A percentile compares a stretch with the other conserved stretches of the same genome.
phyloP scores from a whole-genome alignment of 2,113 vertebrate genomes.

The Semnopithecus entellus region DNA sequence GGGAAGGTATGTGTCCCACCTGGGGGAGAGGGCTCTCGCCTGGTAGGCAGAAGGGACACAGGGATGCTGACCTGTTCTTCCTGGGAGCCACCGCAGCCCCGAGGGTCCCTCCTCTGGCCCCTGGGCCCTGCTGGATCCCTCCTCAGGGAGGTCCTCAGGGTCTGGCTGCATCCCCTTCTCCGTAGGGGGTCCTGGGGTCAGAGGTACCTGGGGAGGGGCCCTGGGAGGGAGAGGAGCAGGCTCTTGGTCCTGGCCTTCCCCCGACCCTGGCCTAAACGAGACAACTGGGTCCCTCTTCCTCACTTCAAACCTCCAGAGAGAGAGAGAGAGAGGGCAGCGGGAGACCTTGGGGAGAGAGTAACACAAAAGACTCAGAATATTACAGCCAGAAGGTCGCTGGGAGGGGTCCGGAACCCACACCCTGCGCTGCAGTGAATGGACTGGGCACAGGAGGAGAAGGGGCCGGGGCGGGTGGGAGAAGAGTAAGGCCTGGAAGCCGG shows the following conservation, averaged over 20 bases:
- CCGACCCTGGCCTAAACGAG: fast-evolving
- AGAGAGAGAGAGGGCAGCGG: not conserved
- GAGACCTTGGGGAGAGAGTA: not conserved
- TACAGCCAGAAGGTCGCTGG: not conserved
- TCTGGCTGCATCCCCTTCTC: too few relatives aligned
- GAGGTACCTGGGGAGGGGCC: not conserved
- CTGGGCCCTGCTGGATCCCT: not conserved
- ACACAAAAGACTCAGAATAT: too few relatives aligned
- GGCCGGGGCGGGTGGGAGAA: too few relatives aligned
- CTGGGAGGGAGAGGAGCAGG: not conserved
- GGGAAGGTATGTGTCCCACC: constrained; percentile 89
- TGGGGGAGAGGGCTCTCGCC: not conserved
- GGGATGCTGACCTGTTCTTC: not conserved
- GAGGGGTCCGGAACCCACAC: too few relatives aligned
- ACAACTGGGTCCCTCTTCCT: not conserved
- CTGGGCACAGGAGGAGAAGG: fast-evolving
- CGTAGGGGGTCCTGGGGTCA: not conserved
- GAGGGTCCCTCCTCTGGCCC: too few relatives aligned
- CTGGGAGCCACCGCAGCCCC: not conserved
- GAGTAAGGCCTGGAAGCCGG: too few relatives aligned
- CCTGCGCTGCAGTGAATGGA: fast-evolving
- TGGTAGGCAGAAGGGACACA: not conserved
- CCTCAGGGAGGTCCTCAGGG: not conserved
- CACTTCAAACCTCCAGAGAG: not conserved
- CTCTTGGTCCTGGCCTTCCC: not conserved